phyloP scores from a whole-genome alignment of 1,140 invertebrate genomes.

The Copidosoma floridanum region DNA sequence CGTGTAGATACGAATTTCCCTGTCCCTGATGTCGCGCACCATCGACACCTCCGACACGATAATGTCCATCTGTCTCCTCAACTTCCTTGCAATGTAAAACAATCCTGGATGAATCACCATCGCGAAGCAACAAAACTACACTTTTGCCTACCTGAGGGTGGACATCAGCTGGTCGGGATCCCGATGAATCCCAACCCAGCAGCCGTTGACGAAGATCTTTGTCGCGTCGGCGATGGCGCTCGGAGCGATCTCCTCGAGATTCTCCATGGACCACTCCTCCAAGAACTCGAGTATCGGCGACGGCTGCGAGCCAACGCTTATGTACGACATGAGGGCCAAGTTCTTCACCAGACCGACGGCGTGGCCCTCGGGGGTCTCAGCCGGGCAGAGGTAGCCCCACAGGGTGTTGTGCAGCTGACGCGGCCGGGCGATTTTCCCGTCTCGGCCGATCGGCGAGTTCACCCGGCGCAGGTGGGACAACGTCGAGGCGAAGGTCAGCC shows the following conservation, averaged over 20 bases:
- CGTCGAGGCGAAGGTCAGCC: slow-evolving; percentile 36
- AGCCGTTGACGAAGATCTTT: slow-evolving; percentile 41
- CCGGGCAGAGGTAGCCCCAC: slow-evolving; percentile 42
- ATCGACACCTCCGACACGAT: slow-evolving; percentile 41
- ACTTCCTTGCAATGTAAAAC: too few species aligned
- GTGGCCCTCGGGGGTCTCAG: slow-evolving; percentile 37
- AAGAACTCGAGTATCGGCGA: slow-evolving; percentile 40
- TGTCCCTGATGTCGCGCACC: slow-evolving; percentile 38
- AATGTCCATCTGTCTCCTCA: slow-evolving; percentile 40
- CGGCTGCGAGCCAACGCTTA: slow-evolving; percentile 38
- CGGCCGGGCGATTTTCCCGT: slow-evolving; percentile 38
- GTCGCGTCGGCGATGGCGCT: slow-evolving; percentile 34
- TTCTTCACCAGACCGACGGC: slow-evolving; percentile 41
- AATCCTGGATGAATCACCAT: too few species aligned
- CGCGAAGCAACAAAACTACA: too few species aligned
- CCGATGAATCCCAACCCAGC: slow-evolving; percentile 41
- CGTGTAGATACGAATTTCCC: slow-evolving; percentile 40
- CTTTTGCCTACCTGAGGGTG: slow-evolving; percentile 23
- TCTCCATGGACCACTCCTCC: slow-evolving; percentile 43
- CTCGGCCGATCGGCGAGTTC: slow-evolving; percentile 38
- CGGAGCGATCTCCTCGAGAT: slow-evolving; percentile 37
- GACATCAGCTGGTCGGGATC: slow-evolving; percentile 39
- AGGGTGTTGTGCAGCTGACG: slow-evolving; percentile 40
- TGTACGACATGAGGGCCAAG: slow-evolving; percentile 41
- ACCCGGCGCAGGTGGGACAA: slow-evolving; percentile 37